These are phyloP conservation scores for Phalacrocorax carbo DNA, from an alignment of 2,113 vertebrate genomes.

Conservation along the genomic window DNA sequence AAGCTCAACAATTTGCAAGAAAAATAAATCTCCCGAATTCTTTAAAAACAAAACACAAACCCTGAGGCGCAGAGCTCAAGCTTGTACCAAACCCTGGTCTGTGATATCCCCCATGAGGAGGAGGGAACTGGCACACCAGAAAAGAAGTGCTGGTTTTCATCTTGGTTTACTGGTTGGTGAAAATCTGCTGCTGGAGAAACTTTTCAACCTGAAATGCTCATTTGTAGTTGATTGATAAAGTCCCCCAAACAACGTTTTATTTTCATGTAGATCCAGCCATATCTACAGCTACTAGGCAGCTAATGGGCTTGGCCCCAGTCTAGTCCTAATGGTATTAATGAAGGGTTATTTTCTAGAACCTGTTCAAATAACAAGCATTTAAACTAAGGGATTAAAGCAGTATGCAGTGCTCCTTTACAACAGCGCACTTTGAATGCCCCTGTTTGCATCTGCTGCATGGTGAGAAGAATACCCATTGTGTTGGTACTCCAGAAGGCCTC, in stretches of 20 bases:
- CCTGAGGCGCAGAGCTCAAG: neutral
- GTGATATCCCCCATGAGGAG: neutral
- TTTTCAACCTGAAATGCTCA: neutral
- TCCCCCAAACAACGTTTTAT: neutral
- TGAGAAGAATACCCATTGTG: neutral
- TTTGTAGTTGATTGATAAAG: neutral
- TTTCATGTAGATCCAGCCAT: neutral
- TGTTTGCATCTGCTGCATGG: neutral
- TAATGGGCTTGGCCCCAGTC: neutral
- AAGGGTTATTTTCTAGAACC: constrained; percentile 11
- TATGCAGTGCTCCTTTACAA: neutral
- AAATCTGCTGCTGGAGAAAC: neutral
- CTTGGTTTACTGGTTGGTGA: neutral
- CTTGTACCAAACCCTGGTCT: neutral
- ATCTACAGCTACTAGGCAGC: neutral
- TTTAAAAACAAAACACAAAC: neutral
- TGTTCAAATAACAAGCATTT: neutral
- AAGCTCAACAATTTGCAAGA: neutral
- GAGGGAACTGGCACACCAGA: neutral
- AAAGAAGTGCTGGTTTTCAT: neutral
- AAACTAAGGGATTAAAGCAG: neutral
- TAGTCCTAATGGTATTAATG: neutral
- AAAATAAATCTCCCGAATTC: neutral
- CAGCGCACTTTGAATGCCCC: neutral
- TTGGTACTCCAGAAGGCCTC: neutral